Evolutionary conservation across 2,888 invertebrate genomes (phyloP), one percentile per base, ranked within the genome.

Genomic region (Lordiphosa andalusiaca): DNA sequence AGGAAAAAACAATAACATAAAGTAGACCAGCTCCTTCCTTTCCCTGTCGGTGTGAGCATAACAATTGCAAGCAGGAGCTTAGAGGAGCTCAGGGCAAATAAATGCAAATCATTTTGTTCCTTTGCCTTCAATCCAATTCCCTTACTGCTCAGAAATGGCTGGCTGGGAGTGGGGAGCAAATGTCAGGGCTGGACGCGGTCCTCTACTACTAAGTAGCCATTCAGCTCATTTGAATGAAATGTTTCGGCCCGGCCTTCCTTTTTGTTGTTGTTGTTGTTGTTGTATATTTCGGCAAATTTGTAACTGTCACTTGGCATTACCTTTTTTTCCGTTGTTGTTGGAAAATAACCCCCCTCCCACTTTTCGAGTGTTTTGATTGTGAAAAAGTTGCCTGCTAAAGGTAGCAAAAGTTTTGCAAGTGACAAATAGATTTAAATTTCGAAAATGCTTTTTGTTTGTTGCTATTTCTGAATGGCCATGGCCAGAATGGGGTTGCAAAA

Each of bases 381-480:
- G 55, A 38, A 70, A 73, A 68, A 46, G 53, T 49, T 46, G 33
- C 10, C n/a, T 36, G 56, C 36, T 41, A 68, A 75, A 77, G 77
- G 84, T 84, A 73, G 73, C 71, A 53, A 67, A 77, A 84, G 68
- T 80, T 82, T 82, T 51, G 62, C 68, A 82, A 80, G 83, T 80
- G 80, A 80, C 80, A 80, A 80, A 80, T 80, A 80, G 80, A 80
- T 80, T 80, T 80, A 80, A 82, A 80, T 84, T 80, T 73, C 30
- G 80, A 82, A 77, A 80, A 78, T 69, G 73, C 67, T 75, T 84
- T 83, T 78, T 73, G 58, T 69, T 53, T 64, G 72, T 55, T 38
- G 58, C 46, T 49, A 41, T 48, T 68, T 12, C 19, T 30, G 39
- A 48, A 19, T 9, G 19, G 38, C 30, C 30, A 21, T 12, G 23